A percentile compares a stretch with the other conserved stretches of the same genome.
phyloP scores from a whole-genome alignment of 2,888 invertebrate species.

The Drosophila atripex region DNA sequence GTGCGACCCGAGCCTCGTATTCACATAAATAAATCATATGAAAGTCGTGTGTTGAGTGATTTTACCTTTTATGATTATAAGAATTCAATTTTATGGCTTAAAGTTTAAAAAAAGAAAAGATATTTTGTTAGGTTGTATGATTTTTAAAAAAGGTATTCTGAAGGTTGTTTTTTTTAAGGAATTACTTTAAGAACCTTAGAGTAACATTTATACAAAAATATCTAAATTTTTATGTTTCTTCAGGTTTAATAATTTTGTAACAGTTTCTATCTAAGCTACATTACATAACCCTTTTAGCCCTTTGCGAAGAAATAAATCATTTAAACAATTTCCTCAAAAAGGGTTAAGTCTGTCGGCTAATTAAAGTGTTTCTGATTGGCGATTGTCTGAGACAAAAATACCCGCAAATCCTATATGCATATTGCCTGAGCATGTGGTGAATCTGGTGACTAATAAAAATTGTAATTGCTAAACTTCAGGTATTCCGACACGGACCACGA shows the following conservation, averaged over 20 bases:
- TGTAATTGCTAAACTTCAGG: constrained; percentile 83
- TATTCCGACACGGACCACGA: constrained; percentile 92
- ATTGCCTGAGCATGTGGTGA: constrained; percentile 20
- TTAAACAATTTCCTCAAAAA: not conserved
- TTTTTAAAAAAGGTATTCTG: no score
- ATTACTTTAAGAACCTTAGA: no score
- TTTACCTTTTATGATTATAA: not conserved
- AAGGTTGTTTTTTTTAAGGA: not conserved
- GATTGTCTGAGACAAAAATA: constrained; percentile 9
- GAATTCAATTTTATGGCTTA: not conserved
- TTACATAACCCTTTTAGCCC: not conserved
- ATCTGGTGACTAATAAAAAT: constrained; percentile 47
- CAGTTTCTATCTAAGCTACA: not conserved
- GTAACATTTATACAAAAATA: no score
- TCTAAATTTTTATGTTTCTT: no score
- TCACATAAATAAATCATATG: not conserved
- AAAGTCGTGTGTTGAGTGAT: constrained; percentile 7
- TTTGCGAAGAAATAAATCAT: no score
- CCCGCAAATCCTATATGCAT: not conserved
- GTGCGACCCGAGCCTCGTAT: constrained; percentile 21
- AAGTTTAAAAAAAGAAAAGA: constrained; percentile 2
- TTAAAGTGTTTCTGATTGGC: constrained; percentile 18
- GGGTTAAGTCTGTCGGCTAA: constrained; percentile 13
- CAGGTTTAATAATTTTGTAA: not conserved
- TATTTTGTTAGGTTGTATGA: no score